Evolutionary conservation across 92 coral and sea anemone genomes (phyloP), one percentile per base, ranked within the genome.

Genomic region (Micromussa lordhowensis): DNA sequence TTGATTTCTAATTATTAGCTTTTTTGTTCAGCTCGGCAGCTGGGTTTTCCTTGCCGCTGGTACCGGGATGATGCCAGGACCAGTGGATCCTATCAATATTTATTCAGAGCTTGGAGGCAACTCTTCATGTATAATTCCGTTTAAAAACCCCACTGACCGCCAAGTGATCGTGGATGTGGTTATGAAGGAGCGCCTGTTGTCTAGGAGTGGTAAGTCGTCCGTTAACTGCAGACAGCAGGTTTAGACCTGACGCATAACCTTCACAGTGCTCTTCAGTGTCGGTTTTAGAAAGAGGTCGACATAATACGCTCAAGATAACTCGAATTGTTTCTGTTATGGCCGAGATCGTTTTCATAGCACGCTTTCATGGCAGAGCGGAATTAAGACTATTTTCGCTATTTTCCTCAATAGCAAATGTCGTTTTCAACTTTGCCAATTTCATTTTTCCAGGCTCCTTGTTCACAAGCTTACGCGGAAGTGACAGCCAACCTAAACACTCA

Each of bases 1-100:
- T 63, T 63, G 29, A 72, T 32, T 38, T 15, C 49, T 78, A 21
- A 40, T 16, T 78, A 3, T 83, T 8, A 44, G 8, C 13, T 40
- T 53, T 78, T 31, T 24, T 36, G 58, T 18, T 17, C 58, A 97
- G 99, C 90, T 97, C 55, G 99, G 99, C 5, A 98, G 93, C 79
- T 96, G 98, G 99, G 93, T 92, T 8, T 97, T 97, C 84, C 78
- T 94, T 14, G 98, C 98, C 5, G 93, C 98, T 66, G 99, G 99
- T 29, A 96, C 98, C 3, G 99, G 99, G 19, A 84, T 93, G 78
- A 93, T 92, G 96, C 99, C 99, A 57, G 96, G 96, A 24, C 84
- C 98, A 13, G 91, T 92, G 68, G 96, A 97, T 85, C 98, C 98
- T 61, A 88, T 96, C 89, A 82, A 91, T 79, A 87, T 97, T 26